phyloP scores from a whole-genome alignment of 2,888 invertebrate genomes.

The Pterobdella sp. region DNA sequence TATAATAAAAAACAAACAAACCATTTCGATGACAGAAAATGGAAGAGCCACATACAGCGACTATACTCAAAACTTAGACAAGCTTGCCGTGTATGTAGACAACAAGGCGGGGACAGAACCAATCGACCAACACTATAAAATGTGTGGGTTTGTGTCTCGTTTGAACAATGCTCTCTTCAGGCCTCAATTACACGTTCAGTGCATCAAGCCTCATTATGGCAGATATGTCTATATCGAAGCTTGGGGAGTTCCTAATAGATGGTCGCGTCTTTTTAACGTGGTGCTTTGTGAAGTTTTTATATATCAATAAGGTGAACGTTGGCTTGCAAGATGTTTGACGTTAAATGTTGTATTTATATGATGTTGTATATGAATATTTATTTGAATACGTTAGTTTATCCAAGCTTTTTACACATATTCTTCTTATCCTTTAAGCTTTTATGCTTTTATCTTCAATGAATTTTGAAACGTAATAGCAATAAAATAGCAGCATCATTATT shows the following conservation, averaged over 20 bases:
- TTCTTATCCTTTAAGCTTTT: no score
- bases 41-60: conserved; percentile 41
- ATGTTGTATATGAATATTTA: no score
- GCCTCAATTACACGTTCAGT: conserved; percentile 53
- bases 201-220: conserved; percentile 50
- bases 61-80: conserved; percentile 54
- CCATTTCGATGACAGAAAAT: conserved; percentile 16
- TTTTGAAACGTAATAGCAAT: no score
- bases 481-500: no score
- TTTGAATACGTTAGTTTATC: no score
- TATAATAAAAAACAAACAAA: background rate
- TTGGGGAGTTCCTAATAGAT: conserved; percentile 53
- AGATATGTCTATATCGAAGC: conserved; percentile 55
- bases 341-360: background rate
- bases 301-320: conserved; percentile 41
- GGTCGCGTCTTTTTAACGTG: conserved; percentile 54
- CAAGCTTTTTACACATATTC: no score
- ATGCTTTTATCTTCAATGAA: no score
- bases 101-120: conserved; percentile 45
- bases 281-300: conserved; percentile 56
- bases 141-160: conserved; percentile 53
- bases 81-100: conserved; percentile 54
- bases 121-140: conserved; percentile 38
- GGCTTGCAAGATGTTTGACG: background rate
- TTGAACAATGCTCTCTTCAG: conserved; percentile 54